A percentile compares a stretch with the other conserved stretches of the same genome.
Conservation (phyloP, 1,140 invertebrate species). For the Drosophila serrata region DNA sequence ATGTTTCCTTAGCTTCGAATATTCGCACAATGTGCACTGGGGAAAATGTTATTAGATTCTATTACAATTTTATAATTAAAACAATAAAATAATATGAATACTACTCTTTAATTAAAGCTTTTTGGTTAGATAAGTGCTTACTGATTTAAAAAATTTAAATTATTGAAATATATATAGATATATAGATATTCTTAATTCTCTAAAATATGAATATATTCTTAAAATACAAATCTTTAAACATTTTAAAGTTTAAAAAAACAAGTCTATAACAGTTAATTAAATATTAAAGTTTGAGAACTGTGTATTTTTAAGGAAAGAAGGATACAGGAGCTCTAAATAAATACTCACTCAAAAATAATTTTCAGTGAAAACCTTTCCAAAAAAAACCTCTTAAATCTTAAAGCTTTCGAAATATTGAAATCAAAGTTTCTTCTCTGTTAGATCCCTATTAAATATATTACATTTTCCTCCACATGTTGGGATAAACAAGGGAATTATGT, state of each 20-base stretch:
- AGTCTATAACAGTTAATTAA: too few species aligned
- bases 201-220: neutral
- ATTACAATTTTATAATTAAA: too few species aligned
- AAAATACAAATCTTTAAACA: neutral
- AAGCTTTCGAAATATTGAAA: neutral
- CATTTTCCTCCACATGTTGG: neutral
- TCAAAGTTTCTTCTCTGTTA: neutral
- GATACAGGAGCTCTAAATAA: neutral
- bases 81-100: neutral
- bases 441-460: neutral
- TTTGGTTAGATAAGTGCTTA: neutral
- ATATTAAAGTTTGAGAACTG: neutral
- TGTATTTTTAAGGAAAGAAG: neutral
- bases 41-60: neutral
- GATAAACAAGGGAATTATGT: slow-evolving; percentile 30
- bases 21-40: neutral
- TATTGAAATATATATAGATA: neutral
- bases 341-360: neutral
- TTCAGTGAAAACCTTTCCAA: neutral
- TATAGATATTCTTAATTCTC: neutral
- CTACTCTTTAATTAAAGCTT: too few species aligned
- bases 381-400: neutral
- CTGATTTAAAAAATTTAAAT: too few species aligned
- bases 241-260: neutral
- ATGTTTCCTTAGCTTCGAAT: neutral